A percentile compares a stretch with the other conserved stretches of the same genome.
phyloP scores from a whole-genome alignment of 2,888 invertebrate species.

The Cheilosia vulpina region DNA sequence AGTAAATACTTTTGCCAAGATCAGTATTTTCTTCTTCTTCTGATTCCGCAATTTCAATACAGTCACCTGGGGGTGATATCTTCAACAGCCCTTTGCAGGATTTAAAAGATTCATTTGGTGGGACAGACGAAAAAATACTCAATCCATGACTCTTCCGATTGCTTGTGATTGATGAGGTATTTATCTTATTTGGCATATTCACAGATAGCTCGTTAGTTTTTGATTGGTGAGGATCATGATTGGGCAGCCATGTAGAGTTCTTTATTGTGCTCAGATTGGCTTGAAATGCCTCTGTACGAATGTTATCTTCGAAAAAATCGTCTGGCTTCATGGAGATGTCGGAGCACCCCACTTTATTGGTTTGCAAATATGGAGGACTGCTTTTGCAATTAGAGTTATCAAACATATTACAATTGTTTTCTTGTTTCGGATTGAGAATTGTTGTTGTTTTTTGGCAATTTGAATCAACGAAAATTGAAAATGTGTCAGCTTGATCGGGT shows the following conservation, averaged over 20 bases:
- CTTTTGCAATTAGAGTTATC: conserved; percentile 25
- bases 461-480: conserved; percentile 31
- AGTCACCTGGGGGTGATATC: conserved; percentile 2
- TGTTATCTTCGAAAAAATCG: conserved; percentile 79
- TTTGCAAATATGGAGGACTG: background rate
- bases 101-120: conserved; percentile 23
- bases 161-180: background rate
- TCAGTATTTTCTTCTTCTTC: conserved; percentile 50
- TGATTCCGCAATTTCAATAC: conserved; percentile 59
- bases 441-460: conserved; percentile 4
- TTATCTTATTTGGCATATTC: conserved; percentile 75
- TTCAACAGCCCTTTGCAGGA: conserved; percentile 3
- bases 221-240: conserved; percentile 50
- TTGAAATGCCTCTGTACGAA: conserved; percentile 81
- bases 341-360: conserved; percentile 6
- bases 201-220: conserved; percentile 76
- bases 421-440: background rate
- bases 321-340: conserved; percentile 37
- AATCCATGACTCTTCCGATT: conserved; percentile 6
- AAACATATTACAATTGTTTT: conserved; percentile 22
- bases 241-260: conserved; percentile 81
- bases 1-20: conserved; percentile 80
- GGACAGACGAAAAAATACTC: conserved; percentile 26
- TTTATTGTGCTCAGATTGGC: conserved; percentile 80
- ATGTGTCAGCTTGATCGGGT: background rate